Conservation (phyloP, 2,113 vertebrate species). For the Pimephales promelas region DNA sequence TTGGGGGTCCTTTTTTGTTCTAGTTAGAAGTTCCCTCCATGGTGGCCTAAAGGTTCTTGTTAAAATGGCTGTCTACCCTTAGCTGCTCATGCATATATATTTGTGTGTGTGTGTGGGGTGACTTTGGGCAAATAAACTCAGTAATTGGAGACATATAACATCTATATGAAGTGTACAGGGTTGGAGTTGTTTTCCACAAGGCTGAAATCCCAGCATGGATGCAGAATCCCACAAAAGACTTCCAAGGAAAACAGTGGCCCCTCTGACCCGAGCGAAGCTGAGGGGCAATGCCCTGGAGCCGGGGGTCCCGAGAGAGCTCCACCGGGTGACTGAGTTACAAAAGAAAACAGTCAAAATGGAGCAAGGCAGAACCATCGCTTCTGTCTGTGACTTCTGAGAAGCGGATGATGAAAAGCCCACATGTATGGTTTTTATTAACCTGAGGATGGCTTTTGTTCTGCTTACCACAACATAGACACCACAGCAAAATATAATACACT, state of each 20-base stretch:
- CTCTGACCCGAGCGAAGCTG: constrained; percentile 32
- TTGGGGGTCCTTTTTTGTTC: constrained; percentile 20
- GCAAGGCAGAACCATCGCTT: neutral
- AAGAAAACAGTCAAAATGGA: constrained; percentile 32
- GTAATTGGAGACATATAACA: constrained; percentile 35
- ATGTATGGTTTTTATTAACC: constrained; percentile 41
- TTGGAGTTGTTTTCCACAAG: constrained; percentile 24
- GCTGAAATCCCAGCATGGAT: constrained; percentile 34
- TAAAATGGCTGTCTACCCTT: constrained; percentile 43
- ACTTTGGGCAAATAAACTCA: constrained; percentile 3
- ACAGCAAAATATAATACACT: neutral
- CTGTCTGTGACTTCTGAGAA: constrained; percentile 23
- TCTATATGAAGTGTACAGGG: constrained; percentile 10
- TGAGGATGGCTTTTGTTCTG: constrained; percentile 11
- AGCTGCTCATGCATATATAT: neutral
- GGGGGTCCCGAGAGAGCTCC: constrained; percentile 33
- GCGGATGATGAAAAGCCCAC: neutral
- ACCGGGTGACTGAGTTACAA: constrained; percentile 39
- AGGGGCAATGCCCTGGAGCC: constrained; percentile 27
- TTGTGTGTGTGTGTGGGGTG: neutral
- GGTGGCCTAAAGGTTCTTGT: constrained; percentile 48
- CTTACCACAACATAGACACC: neutral
- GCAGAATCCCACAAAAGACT: constrained; percentile 48
- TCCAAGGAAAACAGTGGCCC: constrained; percentile 56
- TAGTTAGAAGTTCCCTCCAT: constrained; percentile 7